Evolutionary conservation across 2,113 vertebrate genomes (phyloP).

Genomic region (Grammomys dolichurus): DNA sequence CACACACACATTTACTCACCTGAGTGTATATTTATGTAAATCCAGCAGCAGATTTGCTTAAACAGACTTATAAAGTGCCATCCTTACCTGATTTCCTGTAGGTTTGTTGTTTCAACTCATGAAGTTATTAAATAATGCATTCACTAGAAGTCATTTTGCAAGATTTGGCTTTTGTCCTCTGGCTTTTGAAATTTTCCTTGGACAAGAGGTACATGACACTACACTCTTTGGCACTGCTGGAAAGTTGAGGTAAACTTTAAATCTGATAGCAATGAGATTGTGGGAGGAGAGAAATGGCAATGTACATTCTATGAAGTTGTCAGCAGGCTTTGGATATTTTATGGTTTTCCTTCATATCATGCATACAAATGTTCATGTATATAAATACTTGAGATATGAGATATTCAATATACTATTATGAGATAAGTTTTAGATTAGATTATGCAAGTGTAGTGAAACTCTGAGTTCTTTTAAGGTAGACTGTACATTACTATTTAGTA

Average conservation of each 20-base stretch:
- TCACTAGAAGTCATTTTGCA: background rate
- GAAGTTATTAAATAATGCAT: background rate
- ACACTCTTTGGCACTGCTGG: accelerated
- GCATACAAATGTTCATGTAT: background rate
- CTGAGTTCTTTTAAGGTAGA: background rate
- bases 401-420: background rate
- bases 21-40: background rate
- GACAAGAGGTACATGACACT: background rate
- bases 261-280: accelerated
- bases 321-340: background rate
- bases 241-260: background rate
- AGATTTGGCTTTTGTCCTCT: background rate
- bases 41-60: background rate
- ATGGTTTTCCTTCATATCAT: background rate
- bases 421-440: background rate
- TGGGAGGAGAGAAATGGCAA: too few species aligned
- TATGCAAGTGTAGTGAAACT: accelerated
- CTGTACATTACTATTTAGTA: too few species aligned
- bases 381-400: background rate
- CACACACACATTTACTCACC: background rate
- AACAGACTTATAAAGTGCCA: too few species aligned
- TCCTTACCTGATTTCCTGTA: background rate
- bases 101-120: background rate
- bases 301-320: background rate
- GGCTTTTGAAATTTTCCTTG: background rate